phyloP scores from a whole-genome alignment of 2,797 vertebrate species.

The Hyperoplus lanceolatus region DNA sequence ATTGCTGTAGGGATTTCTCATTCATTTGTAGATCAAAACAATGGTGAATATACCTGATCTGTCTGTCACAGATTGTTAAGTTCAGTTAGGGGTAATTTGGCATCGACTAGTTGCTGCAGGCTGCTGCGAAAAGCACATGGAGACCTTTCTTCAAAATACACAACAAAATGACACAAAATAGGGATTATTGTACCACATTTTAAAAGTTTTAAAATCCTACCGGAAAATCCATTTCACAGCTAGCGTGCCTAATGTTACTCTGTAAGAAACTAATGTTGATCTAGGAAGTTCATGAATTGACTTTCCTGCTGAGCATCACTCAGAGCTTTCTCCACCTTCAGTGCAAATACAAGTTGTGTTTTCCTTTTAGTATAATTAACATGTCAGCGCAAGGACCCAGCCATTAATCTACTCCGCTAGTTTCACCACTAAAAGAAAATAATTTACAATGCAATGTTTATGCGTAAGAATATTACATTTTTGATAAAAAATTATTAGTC shows the following conservation, averaged over 20 bases:
- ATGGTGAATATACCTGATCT: neutral
- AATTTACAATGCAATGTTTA: slow-evolving; percentile 44
- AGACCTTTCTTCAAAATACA: neutral
- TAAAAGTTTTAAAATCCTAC: neutral
- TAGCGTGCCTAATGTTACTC: slow-evolving; percentile 8
- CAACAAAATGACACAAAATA: neutral
- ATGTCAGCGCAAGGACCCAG: slow-evolving; percentile 68
- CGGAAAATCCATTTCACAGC: slow-evolving; percentile 5
- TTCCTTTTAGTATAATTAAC: slow-evolving; percentile 76
- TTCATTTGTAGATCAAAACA: slow-evolving; percentile 4
- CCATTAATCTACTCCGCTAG: slow-evolving; percentile 73
- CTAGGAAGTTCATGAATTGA: slow-evolving; percentile 42
- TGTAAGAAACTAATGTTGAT: slow-evolving; percentile 31
- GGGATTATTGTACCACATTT: neutral
- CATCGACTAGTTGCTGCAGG: neutral
- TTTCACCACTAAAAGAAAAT: too few relatives aligned
- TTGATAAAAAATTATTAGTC: neutral
- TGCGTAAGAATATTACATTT: slow-evolving; percentile 49
- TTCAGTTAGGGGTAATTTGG: neutral
- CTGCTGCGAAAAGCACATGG: neutral
- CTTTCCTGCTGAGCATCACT: slow-evolving; percentile 57
- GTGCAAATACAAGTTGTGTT: slow-evolving; percentile 68
- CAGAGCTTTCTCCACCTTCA: slow-evolving; percentile 55
- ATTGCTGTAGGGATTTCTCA: neutral
- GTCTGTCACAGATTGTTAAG: neutral